Base-by-base conservation (phyloP, 2,797 vertebrate genomes). In the Sphaeramia orbicularis region DNA sequence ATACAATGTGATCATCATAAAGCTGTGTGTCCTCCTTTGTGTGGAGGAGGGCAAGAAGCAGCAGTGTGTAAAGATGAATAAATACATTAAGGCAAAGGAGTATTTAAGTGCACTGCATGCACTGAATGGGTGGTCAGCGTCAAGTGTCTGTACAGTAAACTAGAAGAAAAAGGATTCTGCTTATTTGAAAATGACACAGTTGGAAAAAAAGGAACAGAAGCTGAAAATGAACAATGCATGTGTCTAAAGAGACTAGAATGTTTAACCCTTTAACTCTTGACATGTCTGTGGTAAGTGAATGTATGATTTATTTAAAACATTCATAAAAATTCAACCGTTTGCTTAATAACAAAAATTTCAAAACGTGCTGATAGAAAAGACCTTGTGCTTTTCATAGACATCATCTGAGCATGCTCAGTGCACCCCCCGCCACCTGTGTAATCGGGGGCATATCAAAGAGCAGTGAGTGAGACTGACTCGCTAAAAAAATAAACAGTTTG, bases 1-100 rank as follows among this genome's bases (percentile, higher is more conserved):
- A 77, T 13, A 35, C 0, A 11, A 30, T 44, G 55, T 35, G 13
- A 71, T 65, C 21, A 44, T 56, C 10, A 58, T 59, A 37, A 71
- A 50, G 67, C 18, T 64, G 36, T 9, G 32, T 18, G 4, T 35
- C 32, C 7, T 35, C 32, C 32, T 35, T 35, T 35, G 32, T 35
- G 13, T 18, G 16, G 19, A 19, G 15, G 9, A 30, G 19, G 55
- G 55, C 18, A 35, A 58, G 55, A 41, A 16, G 27, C 41, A 57
- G 41, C 3, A 32, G 55, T 35, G 55, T 24, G 41, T 36, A 44
- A 35, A 35, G 9, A 35, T 35, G 8, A 9, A 35, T 8, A 35
- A 10, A 44, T 2, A n/a, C 10, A 15, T 36, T 9, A 61, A 36
- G 61, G 7, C 9, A 44, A 44, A 35, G 55, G 43, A 30, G n/a